Conservation (phyloP, 2,888 invertebrate genomes). For the Embidobia sp. region DNA sequence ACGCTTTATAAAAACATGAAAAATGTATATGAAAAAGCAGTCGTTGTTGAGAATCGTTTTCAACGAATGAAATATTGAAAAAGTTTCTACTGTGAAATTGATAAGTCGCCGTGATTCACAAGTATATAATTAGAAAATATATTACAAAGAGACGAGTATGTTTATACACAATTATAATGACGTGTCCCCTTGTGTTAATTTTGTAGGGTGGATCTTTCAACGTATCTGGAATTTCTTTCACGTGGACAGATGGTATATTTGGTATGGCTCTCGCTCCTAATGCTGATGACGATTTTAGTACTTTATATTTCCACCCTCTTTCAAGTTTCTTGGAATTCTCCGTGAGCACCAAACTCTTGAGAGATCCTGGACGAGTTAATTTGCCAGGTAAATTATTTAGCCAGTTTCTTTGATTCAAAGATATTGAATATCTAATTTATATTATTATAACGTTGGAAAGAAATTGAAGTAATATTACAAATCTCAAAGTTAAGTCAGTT, state of each 20-base stretch:
- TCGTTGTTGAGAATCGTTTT: conserved; percentile 6
- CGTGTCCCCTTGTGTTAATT: conserved; percentile 18
- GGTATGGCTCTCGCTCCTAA: conserved; percentile 86
- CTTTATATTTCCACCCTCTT: conserved; percentile 90
- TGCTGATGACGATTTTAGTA: conserved; percentile 86
- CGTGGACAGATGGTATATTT: conserved; percentile 90
- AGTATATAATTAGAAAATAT: no score
- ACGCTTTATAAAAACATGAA: no score
- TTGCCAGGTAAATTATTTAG: conserved; percentile 75
- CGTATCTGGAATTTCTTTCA: conserved; percentile 87
- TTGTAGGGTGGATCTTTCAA: conserved; percentile 86
- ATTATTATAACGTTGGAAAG: no score
- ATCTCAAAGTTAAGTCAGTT: no score
- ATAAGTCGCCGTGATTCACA: no score
- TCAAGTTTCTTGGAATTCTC: conserved; percentile 89
- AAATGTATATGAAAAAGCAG: no score
- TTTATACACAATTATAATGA: not conserved
- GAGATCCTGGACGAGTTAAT: conserved; percentile 82
- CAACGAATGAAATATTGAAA: conserved; percentile 6
- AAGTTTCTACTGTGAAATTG: conserved; percentile 13
- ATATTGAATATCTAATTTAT: no score
- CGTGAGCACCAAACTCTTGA: conserved; percentile 87
- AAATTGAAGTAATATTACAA: no score
- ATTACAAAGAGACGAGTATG: no score
- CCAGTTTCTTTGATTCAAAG: no score